A percentile compares a stretch with the other conserved stretches of the same genome.
Evolutionary conservation across 1,140 invertebrate genomes (phyloP).

Genomic region (Pissodes strobi): DNA sequence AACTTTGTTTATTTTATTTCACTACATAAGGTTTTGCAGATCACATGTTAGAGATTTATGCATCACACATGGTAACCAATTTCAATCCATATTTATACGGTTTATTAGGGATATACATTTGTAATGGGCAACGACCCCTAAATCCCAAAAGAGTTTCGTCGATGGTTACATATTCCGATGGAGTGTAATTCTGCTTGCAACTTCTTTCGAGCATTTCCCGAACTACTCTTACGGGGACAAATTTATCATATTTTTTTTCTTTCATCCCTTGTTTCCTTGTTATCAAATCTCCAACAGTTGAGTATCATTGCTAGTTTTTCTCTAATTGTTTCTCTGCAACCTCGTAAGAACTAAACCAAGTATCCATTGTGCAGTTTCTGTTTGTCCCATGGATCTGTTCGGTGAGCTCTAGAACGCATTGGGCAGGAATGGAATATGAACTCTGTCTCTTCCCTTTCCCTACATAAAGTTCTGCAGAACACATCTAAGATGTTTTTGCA

Average conservation of each 20-base stretch:
- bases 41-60: slow-evolving; percentile 35
- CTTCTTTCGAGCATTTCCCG: slow-evolving; percentile 47
- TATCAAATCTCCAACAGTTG: slow-evolving; percentile 12
- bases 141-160: slow-evolving; percentile 56
- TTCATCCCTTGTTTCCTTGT: slow-evolving; percentile 5
- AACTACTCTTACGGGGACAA: slow-evolving; percentile 48
- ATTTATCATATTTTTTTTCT: slow-evolving; percentile 31
- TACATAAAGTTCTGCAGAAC: slow-evolving; percentile 42
- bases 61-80: slow-evolving; percentile 36
- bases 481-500: slow-evolving; percentile 38
- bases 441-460: slow-evolving; percentile 43
- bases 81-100: slow-evolving; percentile 56
- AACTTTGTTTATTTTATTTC: slow-evolving; percentile 41
- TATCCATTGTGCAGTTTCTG: slow-evolving; percentile 39
- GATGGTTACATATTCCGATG: slow-evolving; percentile 49
- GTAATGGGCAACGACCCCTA: slow-evolving; percentile 53
- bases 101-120: no score
- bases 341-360: no score
- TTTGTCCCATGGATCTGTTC: slow-evolving; percentile 41
- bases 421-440: slow-evolving; percentile 41
- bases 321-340: slow-evolving; percentile 46
- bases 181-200: slow-evolving; percentile 45
- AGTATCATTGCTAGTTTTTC: no score
- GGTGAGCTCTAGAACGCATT: slow-evolving; percentile 45
- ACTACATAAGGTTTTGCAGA: slow-evolving; percentile 46